Conservation (phyloP, 2,888 invertebrate species). For the Clitarchus hookeri region DNA sequence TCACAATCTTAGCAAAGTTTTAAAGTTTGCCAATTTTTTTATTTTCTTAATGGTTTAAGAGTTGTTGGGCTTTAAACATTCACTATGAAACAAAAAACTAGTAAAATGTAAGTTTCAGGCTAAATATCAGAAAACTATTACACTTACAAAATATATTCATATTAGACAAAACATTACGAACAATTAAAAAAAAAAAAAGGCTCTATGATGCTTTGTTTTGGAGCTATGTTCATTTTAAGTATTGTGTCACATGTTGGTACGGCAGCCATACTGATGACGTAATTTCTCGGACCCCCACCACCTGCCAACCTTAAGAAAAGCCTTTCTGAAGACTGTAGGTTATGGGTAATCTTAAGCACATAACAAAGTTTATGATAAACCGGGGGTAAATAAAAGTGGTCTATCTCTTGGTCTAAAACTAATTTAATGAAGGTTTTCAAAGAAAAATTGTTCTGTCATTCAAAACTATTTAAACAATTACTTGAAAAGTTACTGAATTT, state of each 20-base stretch:
- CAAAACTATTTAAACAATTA: no score
- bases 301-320: neutral
- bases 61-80: constrained; percentile 18
- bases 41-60: neutral
- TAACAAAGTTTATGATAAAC: neutral
- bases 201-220: neutral
- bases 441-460: no score
- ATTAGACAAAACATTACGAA: neutral
- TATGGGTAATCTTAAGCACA: neutral
- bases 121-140: constrained; percentile 19
- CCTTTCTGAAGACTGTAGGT: constrained; percentile 18
- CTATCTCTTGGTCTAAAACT: constrained; percentile 1
- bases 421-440: no score
- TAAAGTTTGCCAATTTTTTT: neutral
- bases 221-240: neutral
- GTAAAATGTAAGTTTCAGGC: neutral
- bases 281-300: neutral
- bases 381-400: neutral
- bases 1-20: constrained; percentile 10
- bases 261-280: constrained; percentile 18
- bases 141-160: neutral
- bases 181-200: neutral
- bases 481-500: no score
- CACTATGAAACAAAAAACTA: neutral
- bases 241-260: neutral